A percentile compares a stretch with the other conserved stretches of the same genome.
Evolutionary conservation across 2,113 vertebrate species (phyloP).

Genomic region (Saimiri boliviensis): DNA sequence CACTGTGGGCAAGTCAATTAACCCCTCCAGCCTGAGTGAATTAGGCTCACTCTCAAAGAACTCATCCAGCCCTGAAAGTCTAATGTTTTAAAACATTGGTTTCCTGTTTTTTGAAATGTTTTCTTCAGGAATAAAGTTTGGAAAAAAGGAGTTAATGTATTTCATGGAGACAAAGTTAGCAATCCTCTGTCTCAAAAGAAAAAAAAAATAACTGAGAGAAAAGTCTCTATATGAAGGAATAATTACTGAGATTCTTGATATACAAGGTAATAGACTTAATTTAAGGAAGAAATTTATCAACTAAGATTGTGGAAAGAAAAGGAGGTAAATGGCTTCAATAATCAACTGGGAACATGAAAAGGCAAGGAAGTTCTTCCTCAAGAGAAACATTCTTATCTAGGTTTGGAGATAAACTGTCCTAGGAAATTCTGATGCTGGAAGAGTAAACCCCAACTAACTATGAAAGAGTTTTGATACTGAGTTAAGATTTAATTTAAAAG

Average conservation of each 20-base stretch:
- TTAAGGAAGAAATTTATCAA: background rate
- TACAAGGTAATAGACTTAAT: background rate
- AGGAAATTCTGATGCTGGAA: background rate
- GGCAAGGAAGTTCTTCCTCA: background rate
- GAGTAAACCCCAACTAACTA: background rate
- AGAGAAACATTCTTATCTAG: background rate
- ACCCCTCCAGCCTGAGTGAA: fast-evolving
- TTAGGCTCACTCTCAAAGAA: background rate
- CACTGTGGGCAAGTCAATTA: background rate
- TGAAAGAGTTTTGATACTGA: background rate
- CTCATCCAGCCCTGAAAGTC: background rate
- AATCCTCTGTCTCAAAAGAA: background rate
- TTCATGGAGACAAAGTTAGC: background rate
- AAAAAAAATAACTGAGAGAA: background rate
- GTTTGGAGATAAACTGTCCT: background rate
- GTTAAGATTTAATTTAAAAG: background rate
- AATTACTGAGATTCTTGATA: background rate
- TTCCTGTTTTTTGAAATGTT: background rate
- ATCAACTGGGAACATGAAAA: background rate
- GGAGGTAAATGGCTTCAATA: background rate
- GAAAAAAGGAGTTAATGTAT: background rate
- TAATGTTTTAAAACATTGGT: background rate
- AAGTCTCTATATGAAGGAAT: background rate
- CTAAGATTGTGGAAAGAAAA: background rate
- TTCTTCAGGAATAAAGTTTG: background rate